Conservation (phyloP, 2,888 invertebrate species). For the Agonum fuliginosum region DNA sequence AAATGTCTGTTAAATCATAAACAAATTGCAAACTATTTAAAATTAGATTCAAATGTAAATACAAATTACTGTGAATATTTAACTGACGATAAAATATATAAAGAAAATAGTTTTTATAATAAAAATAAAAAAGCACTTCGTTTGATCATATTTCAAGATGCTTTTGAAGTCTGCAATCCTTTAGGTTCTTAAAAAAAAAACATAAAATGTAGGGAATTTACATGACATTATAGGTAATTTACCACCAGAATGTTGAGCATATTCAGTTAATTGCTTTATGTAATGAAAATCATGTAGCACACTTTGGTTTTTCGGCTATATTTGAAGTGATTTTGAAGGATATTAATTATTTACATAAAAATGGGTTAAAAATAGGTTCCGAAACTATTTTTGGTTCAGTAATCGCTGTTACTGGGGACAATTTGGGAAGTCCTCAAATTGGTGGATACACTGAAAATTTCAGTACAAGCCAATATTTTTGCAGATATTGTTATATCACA, state of each 20-base stretch:
- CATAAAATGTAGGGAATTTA: constrained; percentile 7
- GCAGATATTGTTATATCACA: constrained; percentile 64
- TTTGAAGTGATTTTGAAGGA: neutral
- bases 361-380: constrained; percentile 57
- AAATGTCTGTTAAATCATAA: neutral
- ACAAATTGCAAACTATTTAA: neutral
- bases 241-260: neutral
- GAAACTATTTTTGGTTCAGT: constrained; percentile 61
- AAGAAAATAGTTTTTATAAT: neutral
- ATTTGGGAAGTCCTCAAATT: constrained; percentile 65
- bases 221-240: neutral
- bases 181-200: neutral
- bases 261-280: constrained; percentile 28
- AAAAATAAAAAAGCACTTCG: neutral
- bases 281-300: constrained; percentile 30
- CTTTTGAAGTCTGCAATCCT: neutral
- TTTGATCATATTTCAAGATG: too few relatives aligned
- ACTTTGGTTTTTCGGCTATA: constrained; percentile 1
- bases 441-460: constrained; percentile 67
- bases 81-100: too few relatives aligned
- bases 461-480: constrained; percentile 63
- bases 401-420: constrained; percentile 63
- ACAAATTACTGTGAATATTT: neutral
- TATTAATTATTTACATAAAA: constrained; percentile 59
- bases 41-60: neutral